These are phyloP conservation scores for Listronotus oregonensis DNA, from an alignment of 1,140 invertebrate species.

Conservation along the genomic window DNA sequence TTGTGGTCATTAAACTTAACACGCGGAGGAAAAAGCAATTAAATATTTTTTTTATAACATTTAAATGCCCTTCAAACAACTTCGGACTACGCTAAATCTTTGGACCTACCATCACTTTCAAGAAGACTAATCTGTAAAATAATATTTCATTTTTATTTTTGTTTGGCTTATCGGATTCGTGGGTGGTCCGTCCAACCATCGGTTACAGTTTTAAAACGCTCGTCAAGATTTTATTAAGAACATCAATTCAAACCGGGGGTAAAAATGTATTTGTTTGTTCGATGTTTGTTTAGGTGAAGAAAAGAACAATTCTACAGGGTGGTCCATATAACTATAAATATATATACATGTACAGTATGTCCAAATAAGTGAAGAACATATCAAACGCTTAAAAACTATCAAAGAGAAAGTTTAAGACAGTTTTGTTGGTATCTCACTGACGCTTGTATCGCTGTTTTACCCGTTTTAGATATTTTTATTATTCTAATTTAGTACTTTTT, in stretches of 20 bases:
- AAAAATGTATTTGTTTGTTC: constrained; percentile 33
- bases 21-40: no score
- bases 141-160: constrained; percentile 39
- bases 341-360: no score
- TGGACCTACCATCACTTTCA: constrained; percentile 12
- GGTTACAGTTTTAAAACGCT: constrained; percentile 29
- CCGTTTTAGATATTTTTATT: no score
- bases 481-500: no score
- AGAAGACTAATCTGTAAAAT: constrained; percentile 32
- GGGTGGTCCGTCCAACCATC: constrained; percentile 27
- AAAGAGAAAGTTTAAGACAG: no score
- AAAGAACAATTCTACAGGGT: constrained; percentile 16
- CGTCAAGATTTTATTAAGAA: constrained; percentile 37
- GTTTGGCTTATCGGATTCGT: constrained; percentile 31
- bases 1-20: no score
- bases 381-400: no score
- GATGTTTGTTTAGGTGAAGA: constrained; percentile 27
- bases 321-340: constrained; percentile 1
- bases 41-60: constrained; percentile 1
- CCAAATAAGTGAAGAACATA: no score
- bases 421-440: no score
- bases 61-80: constrained; percentile 16
- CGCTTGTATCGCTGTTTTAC: no score
- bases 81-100: constrained; percentile 5
- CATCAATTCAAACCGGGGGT: constrained; percentile 27